Conservation (phyloP, 2,113 vertebrate species). For the Halcyon malimbica region DNA sequence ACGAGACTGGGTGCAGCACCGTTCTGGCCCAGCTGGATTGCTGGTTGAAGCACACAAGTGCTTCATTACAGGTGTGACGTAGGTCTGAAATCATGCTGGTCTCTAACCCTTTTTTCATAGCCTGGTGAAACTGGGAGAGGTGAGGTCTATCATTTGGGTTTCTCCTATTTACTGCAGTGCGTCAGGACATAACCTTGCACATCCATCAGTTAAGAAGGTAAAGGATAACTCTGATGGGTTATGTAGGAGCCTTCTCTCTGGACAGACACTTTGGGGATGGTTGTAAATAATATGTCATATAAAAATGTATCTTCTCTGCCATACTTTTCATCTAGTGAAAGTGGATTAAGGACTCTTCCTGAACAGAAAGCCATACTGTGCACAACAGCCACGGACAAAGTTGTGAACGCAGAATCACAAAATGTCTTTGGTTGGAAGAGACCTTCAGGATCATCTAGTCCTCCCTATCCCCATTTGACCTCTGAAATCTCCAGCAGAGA, state of each 20-base stretch:
- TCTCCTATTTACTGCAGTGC: neutral
- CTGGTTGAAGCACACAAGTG: rapidly evolving
- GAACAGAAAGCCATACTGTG: neutral
- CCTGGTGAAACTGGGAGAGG: neutral
- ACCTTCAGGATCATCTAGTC: too few relatives aligned
- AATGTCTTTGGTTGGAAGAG: too few relatives aligned
- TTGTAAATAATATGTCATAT: neutral
- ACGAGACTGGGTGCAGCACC: rapidly evolving
- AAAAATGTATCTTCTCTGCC: neutral
- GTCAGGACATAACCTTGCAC: neutral
- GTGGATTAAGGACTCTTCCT: neutral
- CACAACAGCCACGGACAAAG: rapidly evolving
- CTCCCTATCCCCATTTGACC: neutral
- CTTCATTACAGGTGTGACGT: rapidly evolving
- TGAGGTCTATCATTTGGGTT: neutral
- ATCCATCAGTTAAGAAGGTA: neutral
- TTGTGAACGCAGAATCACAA: too few relatives aligned
- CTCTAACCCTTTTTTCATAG: neutral
- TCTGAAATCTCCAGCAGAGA: neutral
- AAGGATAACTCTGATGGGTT: neutral
- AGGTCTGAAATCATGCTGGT: neutral
- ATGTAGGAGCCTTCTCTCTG: neutral
- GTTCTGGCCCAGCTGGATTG: rapidly evolving
- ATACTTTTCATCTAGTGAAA: neutral
- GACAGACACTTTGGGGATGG: neutral